These are phyloP conservation scores for Cherax quadricarinatus DNA, from an alignment of 1,140 invertebrate genomes.

Conservation along the genomic window DNA sequence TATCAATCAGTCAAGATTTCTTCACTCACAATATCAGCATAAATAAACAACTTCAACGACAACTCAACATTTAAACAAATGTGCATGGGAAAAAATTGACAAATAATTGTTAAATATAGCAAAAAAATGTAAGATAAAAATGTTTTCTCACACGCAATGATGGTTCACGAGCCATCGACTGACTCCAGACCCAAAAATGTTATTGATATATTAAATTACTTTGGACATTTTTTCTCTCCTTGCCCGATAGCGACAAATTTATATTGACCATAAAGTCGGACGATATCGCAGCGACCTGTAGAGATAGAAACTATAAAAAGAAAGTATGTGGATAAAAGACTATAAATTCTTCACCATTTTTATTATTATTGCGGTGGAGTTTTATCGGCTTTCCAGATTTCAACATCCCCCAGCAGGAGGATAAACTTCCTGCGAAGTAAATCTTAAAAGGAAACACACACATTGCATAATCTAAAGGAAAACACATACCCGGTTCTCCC, in stretches of 20 bases:
- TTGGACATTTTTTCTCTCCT: conserved; percentile 26
- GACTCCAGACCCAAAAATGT: too few relatives aligned
- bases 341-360: conserved; percentile 29
- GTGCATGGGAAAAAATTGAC: too few relatives aligned
- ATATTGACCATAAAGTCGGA: conserved; percentile 39
- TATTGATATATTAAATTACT: conserved; percentile 12
- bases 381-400: conserved; percentile 11
- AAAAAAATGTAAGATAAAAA: too few relatives aligned
- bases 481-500: background rate
- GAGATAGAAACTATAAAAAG: conserved; percentile 38
- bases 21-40: too few relatives aligned
- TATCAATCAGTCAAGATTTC: too few relatives aligned
- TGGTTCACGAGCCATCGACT: too few relatives aligned
- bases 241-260: conserved; percentile 45
- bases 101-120: too few relatives aligned
- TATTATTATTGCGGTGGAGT: background rate
- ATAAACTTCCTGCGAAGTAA: background rate
- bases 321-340: background rate
- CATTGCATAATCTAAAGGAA: conserved; percentile 38
- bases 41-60: too few relatives aligned
- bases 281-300: conserved; percentile 36
- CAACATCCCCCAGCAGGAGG: background rate
- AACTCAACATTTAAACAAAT: too few relatives aligned
- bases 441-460: conserved; percentile 8
- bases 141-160: too few relatives aligned